Evolutionary conservation across 2,113 vertebrate species (phyloP).

Genomic region (Urocynchramus pylzowi): DNA sequence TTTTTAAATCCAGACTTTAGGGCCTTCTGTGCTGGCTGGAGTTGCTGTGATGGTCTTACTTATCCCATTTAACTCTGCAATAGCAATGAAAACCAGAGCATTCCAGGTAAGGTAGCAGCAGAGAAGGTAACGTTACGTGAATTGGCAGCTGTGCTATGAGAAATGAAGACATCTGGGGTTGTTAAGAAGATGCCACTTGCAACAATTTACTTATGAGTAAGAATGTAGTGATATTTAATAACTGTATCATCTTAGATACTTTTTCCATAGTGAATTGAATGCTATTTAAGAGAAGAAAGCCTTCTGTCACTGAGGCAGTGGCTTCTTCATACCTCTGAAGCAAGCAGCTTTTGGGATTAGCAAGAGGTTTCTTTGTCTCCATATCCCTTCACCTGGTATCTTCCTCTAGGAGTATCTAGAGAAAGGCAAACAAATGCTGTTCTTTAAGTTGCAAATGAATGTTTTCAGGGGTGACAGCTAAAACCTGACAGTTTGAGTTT

Average conservation of each 20-base stretch:
- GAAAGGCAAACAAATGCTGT: not conserved
- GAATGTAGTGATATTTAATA: not conserved
- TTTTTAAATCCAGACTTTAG: conserved; percentile 77
- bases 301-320: not conserved
- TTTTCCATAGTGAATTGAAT: not conserved
- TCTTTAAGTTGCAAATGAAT: not conserved
- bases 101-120: conserved; percentile 80
- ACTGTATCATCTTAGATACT: not conserved
- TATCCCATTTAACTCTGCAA: conserved; percentile 90
- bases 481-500: not conserved
- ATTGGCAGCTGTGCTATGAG: not conserved
- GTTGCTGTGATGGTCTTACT: conserved; percentile 91
- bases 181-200: not conserved
- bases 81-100: conserved; percentile 87
- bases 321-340: not conserved
- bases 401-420: not conserved
- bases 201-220: not conserved
- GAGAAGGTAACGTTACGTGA: not conserved
- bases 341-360: not conserved
- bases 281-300: not conserved
- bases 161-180: not conserved
- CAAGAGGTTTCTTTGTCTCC: not conserved
- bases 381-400: not conserved
- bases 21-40: conserved; percentile 88
- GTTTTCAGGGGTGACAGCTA: not conserved